These are phyloP conservation scores for Zeuzera pyrina DNA, from an alignment of 2,888 invertebrate species.

Conservation along the genomic window DNA sequence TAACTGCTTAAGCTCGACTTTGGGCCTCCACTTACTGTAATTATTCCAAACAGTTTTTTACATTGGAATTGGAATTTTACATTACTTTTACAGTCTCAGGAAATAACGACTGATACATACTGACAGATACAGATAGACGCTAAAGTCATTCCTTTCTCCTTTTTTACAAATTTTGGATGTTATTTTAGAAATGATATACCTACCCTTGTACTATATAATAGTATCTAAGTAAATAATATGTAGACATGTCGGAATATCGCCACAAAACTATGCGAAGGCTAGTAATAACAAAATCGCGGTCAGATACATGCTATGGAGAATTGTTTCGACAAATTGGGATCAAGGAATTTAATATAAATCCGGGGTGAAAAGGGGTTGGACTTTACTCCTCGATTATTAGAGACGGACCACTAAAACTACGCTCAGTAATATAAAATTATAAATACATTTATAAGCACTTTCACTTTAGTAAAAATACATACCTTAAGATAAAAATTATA, in stretches of 20 bases:
- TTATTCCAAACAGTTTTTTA: too few species aligned
- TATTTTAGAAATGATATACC: too few species aligned
- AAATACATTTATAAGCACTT: neutral
- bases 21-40: too few species aligned
- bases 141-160: too few species aligned
- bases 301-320: slow-evolving; percentile 39
- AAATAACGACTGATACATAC: too few species aligned
- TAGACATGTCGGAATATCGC: neutral
- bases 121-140: too few species aligned
- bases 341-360: slow-evolving; percentile 70
- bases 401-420: slow-evolving; percentile 30
- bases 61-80: too few species aligned
- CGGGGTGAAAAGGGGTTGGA: slow-evolving; percentile 57
- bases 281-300: slow-evolving; percentile 52
- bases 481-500: neutral
- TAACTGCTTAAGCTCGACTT: too few species aligned
- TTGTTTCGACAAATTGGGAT: slow-evolving; percentile 61
- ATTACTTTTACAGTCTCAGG: too few species aligned
- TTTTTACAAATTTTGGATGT: too few species aligned
- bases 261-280: slow-evolving; percentile 18
- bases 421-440: slow-evolving; percentile 14
- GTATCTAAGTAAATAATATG: slow-evolving; percentile 1
- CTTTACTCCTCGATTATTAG: slow-evolving; percentile 53
- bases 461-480: neutral
- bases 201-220: too few species aligned